Evolutionary conservation across 2,113 vertebrate genomes (phyloP).

Genomic region (Taxidea taxus): DNA sequence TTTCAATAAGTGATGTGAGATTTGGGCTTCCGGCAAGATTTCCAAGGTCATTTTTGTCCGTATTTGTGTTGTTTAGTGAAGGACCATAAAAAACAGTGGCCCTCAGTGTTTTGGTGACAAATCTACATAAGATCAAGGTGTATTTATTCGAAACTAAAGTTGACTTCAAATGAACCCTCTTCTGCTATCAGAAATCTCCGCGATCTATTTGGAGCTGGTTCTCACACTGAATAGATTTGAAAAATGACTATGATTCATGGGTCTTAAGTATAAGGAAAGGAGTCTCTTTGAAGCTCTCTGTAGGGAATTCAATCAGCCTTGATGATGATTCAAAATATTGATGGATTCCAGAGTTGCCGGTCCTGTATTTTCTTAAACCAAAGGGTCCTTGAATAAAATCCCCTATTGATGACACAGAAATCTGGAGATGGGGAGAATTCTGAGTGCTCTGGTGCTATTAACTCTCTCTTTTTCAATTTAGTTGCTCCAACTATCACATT

Average conservation of each 20-base stretch:
- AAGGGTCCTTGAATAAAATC: constrained; percentile 30
- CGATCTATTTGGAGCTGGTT: background rate
- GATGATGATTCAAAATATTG: constrained; percentile 14
- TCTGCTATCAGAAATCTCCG: background rate
- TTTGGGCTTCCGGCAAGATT: background rate
- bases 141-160: background rate
- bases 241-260: background rate
- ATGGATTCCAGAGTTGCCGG: background rate
- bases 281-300: background rate
- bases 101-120: background rate
- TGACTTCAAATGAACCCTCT: background rate
- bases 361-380: background rate
- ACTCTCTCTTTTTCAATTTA: constrained; percentile 82
- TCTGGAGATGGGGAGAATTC: background rate
- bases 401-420: constrained; percentile 11
- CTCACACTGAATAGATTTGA: background rate
- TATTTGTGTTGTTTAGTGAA: constrained; percentile 37
- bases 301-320: background rate
- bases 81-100: background rate
- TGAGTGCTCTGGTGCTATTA: constrained; percentile 76
- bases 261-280: background rate
- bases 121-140: background rate
- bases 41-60: background rate
- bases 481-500: constrained; percentile 95
- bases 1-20: background rate